Evolutionary conservation across 2,797 vertebrate species (phyloP).

Genomic region (Pantherophis vulpinus): DNA sequence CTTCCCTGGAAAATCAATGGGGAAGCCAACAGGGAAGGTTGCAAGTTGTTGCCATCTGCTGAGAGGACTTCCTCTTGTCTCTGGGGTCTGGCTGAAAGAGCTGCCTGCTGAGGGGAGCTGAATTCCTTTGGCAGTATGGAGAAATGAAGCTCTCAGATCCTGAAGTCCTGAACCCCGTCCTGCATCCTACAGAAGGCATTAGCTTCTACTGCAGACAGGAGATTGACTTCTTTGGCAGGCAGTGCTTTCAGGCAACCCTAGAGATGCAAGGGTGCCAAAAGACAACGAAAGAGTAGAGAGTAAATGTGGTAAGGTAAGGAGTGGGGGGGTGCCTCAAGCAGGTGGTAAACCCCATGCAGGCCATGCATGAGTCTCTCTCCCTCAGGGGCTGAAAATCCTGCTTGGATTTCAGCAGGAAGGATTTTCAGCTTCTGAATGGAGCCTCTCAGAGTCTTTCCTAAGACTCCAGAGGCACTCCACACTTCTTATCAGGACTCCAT

Average conservation of each 20-base stretch:
- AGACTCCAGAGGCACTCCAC: background rate
- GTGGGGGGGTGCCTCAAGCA: background rate
- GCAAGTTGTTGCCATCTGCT: background rate
- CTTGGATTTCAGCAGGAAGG: background rate
- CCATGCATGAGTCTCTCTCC: background rate
- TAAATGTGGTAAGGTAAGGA: background rate
- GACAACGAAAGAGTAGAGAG: background rate
- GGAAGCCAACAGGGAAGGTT: background rate
- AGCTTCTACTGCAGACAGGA: background rate
- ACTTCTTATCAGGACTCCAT: background rate
- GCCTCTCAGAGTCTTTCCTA: background rate
- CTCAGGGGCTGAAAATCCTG: background rate
- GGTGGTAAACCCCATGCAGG: background rate
- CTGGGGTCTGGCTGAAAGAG: background rate
- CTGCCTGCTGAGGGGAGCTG: background rate
- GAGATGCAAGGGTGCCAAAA: background rate
- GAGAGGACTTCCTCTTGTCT: background rate
- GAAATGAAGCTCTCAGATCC: background rate
- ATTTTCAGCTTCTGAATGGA: background rate
- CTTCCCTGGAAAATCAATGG: background rate
- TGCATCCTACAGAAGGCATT: background rate
- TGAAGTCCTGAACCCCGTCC: background rate
- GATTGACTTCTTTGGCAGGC: background rate
- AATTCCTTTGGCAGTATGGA: background rate
- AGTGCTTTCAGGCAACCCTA: background rate